Evolutionary conservation across 1,140 invertebrate genomes (phyloP).

Genomic region (Drosophila lacteicornis): DNA sequence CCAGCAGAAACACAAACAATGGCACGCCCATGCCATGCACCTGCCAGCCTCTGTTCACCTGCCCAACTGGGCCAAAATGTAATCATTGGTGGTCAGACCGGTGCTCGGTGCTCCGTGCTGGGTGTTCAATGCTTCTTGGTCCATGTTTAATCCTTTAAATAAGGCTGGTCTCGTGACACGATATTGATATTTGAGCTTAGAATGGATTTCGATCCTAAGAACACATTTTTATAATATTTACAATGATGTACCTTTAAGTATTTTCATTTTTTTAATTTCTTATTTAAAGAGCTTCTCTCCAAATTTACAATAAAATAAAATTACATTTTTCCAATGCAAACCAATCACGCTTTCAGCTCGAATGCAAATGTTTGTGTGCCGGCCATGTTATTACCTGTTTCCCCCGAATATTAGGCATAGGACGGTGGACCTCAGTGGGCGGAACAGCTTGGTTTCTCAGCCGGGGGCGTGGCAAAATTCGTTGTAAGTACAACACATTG

Average conservation of each 20-base stretch:
- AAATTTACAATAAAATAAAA: no score
- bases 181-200: not conserved
- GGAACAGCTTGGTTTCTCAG: constrained; percentile 11
- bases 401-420: constrained; percentile 21
- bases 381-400: constrained; percentile 65
- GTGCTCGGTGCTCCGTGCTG: not conserved
- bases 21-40: constrained; percentile 61
- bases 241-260: not conserved
- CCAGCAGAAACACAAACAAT: constrained; percentile 71
- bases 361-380: constrained; percentile 49
- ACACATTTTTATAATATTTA: not conserved
- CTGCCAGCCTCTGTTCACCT: constrained; percentile 30
- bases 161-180: constrained; percentile 36
- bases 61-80: constrained; percentile 48
- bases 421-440: not conserved
- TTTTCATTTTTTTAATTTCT: not conserved
- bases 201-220: no score
- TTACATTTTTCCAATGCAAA: not conserved
- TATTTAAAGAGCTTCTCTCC: no score
- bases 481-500: constrained; percentile 76
- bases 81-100: constrained; percentile 64
- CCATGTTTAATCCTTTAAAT: constrained; percentile 21
- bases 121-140: constrained; percentile 7
- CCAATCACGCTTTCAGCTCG: constrained; percentile 42
- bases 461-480: constrained; percentile 71